phyloP scores from a whole-genome alignment of 2,888 invertebrate species.

The Spisula subtruncata region DNA sequence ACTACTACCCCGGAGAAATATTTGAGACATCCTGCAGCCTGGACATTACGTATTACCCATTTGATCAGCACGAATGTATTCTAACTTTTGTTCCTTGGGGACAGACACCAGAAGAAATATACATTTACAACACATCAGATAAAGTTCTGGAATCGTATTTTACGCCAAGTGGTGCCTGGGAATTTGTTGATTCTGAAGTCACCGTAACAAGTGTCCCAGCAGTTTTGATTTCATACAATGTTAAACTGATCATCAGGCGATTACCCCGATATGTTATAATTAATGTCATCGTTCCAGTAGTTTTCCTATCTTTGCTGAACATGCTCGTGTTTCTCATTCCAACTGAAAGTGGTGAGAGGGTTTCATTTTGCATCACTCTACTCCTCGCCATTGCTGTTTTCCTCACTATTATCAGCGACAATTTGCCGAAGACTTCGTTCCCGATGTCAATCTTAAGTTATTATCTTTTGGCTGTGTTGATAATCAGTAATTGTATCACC shows the following conservation, averaged over 20 bases:
- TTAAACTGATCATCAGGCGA: neutral
- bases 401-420: slow-evolving; percentile 20
- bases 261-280: slow-evolving; percentile 11
- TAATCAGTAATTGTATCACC: neutral
- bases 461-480: slow-evolving; percentile 4
- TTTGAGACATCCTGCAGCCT: neutral
- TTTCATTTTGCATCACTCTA: neutral
- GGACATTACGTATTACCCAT: slow-evolving; percentile 23
- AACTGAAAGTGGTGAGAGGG: neutral
- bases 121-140: neutral
- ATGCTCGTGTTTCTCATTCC: neutral
- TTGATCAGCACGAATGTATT: neutral
- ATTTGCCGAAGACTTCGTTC: slow-evolving; percentile 11
- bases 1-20: slow-evolving; percentile 23
- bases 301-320: neutral
- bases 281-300: neutral
- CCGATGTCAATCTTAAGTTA: slow-evolving; percentile 3
- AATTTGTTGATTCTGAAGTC: neutral
- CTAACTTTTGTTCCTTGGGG: neutral
- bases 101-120: neutral
- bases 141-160: neutral
- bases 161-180: neutral
- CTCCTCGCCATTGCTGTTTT: slow-evolving; percentile 25
- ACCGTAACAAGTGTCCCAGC: neutral
- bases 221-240: neutral